Conservation (phyloP, 2,888 invertebrate species). For the Eugnorisma glareosa region DNA sequence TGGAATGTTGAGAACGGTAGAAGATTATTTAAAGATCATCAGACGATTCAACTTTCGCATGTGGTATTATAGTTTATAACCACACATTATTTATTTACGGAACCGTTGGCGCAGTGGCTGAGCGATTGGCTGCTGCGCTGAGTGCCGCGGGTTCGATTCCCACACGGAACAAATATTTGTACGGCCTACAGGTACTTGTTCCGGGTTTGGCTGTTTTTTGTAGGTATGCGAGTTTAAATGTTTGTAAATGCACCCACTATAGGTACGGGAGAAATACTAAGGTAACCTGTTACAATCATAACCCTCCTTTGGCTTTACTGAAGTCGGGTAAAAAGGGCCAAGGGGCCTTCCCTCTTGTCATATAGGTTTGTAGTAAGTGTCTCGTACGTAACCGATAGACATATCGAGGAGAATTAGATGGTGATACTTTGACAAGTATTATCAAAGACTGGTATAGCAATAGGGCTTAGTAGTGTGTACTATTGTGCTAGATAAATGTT, state of each 20-base stretch:
- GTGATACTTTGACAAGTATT: not conserved
- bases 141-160: not conserved
- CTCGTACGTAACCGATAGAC: no score
- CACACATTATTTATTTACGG: not conserved
- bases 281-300: no score
- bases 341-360: no score
- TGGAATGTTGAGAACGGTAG: conserved; percentile 65
- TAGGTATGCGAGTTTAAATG: not conserved
- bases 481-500: not conserved
- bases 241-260: not conserved
- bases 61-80: not conserved
- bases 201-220: not conserved
- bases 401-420: no score
- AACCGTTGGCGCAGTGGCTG: not conserved
- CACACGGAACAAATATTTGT: not conserved
- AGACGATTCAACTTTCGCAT: not conserved
- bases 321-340: no score
- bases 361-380: no score
- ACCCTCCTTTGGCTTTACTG: no score
- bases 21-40: not conserved
- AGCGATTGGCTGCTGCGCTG: not conserved
- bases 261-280: no score
- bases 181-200: not conserved
- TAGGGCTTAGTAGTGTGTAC: no score
- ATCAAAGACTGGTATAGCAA: not conserved